Evolutionary conservation across 2,113 vertebrate genomes (phyloP).

Genomic region (Smithornis capensis): DNA sequence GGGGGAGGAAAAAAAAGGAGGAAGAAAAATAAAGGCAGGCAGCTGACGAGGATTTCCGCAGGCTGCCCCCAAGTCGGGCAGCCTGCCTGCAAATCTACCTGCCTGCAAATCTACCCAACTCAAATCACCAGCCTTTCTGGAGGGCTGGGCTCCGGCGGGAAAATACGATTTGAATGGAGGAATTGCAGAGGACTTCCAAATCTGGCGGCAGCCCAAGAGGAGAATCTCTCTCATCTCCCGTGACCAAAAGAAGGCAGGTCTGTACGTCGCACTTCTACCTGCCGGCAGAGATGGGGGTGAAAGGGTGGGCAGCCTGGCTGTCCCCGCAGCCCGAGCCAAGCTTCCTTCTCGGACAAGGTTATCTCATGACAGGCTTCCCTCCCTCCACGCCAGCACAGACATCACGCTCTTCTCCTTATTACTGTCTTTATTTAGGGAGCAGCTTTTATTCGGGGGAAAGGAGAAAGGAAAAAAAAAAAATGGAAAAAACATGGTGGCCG

Average conservation of each 20-base stretch:
- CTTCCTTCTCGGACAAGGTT: background rate
- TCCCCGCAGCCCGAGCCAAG: background rate
- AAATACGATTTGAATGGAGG: background rate
- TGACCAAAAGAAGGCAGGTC: background rate
- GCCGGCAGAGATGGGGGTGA: background rate
- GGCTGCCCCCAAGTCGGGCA: background rate
- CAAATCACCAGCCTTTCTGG: background rate
- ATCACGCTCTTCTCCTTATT: background rate
- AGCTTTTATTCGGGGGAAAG: slow-evolving; percentile 16
- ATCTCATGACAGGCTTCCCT: background rate
- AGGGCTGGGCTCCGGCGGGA: background rate
- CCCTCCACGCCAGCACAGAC: background rate
- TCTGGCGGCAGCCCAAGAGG: background rate
- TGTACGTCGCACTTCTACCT: background rate
- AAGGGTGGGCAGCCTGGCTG: background rate
- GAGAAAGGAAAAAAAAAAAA: background rate
- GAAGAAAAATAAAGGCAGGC: too few species aligned
- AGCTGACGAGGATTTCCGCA: background rate
- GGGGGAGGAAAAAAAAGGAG: background rate
- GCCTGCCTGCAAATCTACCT: too few species aligned
- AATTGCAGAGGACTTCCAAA: background rate
- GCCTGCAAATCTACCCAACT: too few species aligned
- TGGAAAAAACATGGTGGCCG: background rate
- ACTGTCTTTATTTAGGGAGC: slow-evolving; percentile 19
- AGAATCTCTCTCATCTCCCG: background rate